Conservation (phyloP, 2,888 invertebrate species). For the Brachypterus glaber region DNA sequence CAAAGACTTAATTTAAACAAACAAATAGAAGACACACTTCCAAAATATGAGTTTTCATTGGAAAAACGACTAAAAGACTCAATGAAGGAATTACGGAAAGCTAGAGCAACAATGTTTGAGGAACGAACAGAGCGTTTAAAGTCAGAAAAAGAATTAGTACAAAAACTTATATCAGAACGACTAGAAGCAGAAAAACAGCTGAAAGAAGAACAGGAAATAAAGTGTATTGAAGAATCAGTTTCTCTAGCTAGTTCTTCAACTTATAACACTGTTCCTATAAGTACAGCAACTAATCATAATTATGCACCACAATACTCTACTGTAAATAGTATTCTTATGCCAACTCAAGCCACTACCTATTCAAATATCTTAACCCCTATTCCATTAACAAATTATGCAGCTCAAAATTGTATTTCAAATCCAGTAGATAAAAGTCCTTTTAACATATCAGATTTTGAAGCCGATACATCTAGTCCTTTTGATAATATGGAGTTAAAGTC, state of each 20-base stretch:
- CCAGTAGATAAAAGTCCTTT: slow-evolving; percentile 32
- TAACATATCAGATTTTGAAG: slow-evolving; percentile 75
- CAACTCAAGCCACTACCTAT: slow-evolving; percentile 31
- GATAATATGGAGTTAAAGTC: slow-evolving; percentile 88
- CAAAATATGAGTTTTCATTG: slow-evolving; percentile 62
- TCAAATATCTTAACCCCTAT: slow-evolving; percentile 41
- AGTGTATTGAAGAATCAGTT: slow-evolving; percentile 14
- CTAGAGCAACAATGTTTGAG: slow-evolving; percentile 53
- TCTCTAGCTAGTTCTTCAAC: slow-evolving; percentile 10
- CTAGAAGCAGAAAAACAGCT: slow-evolving; percentile 21
- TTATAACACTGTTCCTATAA: slow-evolving; percentile 10
- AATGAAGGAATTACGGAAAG: slow-evolving; percentile 60
- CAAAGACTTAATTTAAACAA: slow-evolving; percentile 46
- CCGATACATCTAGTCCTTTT: slow-evolving; percentile 86
- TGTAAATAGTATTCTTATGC: slow-evolving; percentile 27
- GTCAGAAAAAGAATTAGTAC: slow-evolving; percentile 40
- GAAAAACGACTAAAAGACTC: slow-evolving; percentile 64
- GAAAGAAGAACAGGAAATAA: slow-evolving; percentile 15
- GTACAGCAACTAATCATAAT: slow-evolving; percentile 19
- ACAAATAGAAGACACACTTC: slow-evolving; percentile 46
- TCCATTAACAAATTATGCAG: slow-evolving; percentile 28
- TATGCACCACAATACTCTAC: slow-evolving; percentile 8
- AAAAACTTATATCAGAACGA: slow-evolving; percentile 15
- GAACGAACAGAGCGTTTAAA: slow-evolving; percentile 46
- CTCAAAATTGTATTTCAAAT: slow-evolving; percentile 20